Evolutionary conservation across 2,113 vertebrate genomes (phyloP), one percentile per base, ranked within the genome.

Genomic region (Cervus canadensis): DNA sequence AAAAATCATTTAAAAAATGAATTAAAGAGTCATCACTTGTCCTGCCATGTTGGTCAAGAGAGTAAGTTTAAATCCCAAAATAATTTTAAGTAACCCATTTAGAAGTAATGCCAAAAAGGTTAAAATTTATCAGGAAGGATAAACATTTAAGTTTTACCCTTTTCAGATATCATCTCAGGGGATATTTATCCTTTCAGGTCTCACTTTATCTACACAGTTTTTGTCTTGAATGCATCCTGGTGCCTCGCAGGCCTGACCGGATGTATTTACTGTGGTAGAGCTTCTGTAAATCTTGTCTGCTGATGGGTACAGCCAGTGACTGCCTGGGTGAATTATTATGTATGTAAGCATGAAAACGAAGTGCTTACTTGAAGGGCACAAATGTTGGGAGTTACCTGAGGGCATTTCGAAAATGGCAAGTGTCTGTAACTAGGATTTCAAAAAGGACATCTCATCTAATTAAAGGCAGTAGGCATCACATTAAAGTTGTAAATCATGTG

Each of bases 331-430:
- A 94, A 33, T 98, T 98, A 88, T 92, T 96, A 52, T 84, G 94
- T 86, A 84, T 85, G 95, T 83, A 85, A 88, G 89, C 89, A 57
- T 89, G 94, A 94, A 67, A 78, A 36, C 36, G 8, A 86, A 43
- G 76, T 15, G 8, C 19, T 96, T 81, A 88, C 33, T 95, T 91
- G 71, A 97, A 97, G 95, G 93, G 79, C 97, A 88, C 71, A 95
- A 90, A 92, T 89, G 48, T 94, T 83, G 96, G 76, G 57, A 96
- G 97, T 30, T 96, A 81, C 97, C 96, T 67, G 83, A 87, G 91
- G 83, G 96, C 52, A 83, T 98, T 98, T 97, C 4, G 4, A 74
- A 95, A 98, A 97, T 95, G 86, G 83, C 54, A 81, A 95, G 93
- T 94, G 88, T 92, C 95, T 82, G 11, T 93, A 82, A 78, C 93